Evolutionary conservation across 2,888 invertebrate species (phyloP), one percentile per base, ranked within the genome.

Genomic region (Seira sanloemensis): DNA sequence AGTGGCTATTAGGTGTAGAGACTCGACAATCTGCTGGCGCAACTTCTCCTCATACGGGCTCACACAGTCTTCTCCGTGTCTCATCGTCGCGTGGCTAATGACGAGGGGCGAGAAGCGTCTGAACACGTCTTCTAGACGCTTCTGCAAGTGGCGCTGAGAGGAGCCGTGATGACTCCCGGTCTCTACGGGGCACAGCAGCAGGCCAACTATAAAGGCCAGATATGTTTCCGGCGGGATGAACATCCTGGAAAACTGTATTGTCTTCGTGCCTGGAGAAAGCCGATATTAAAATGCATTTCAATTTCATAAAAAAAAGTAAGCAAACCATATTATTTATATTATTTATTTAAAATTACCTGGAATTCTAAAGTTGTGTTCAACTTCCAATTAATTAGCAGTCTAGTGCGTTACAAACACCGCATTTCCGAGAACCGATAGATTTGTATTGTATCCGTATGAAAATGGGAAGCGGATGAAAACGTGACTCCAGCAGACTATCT

Each of bases 101-200:
- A 83, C 83, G 16, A 78, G 74, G 18, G 83, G 83, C 4, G 78
- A 78, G 25, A 83, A 83, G n/a, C 78, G 73, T 2, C 73, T 67
- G 54, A 83, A 83, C 27, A 83, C 83, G 23, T 78, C 83, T 68
- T 83, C 73, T 23, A 83, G 27, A 19, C 74, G 73, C 27, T 83
- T 83, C 24, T 83, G 83, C 1, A 62, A 62, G 27, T 83, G 78
- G 7, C 83, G 73, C 19, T 73, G 74, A 1, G 24, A 62, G 19
- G 78, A 67, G 19, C 78, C 74, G 50, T 83, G 83, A 78, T 83
- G 83, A 78, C 74, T 83, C 78, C 83, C 83, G 68, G 77, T 74
- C 46, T 37, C 27, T 74, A 78, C 74, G 16, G 83, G 74, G 19
- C 69, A 69, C 12, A 83, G 73, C 50, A 78, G 68, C 26, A 78